Evolutionary conservation across 2,797 vertebrate species (phyloP), one percentile per base, ranked within the genome.

Genomic region (Rhadinocentrus ornatus): DNA sequence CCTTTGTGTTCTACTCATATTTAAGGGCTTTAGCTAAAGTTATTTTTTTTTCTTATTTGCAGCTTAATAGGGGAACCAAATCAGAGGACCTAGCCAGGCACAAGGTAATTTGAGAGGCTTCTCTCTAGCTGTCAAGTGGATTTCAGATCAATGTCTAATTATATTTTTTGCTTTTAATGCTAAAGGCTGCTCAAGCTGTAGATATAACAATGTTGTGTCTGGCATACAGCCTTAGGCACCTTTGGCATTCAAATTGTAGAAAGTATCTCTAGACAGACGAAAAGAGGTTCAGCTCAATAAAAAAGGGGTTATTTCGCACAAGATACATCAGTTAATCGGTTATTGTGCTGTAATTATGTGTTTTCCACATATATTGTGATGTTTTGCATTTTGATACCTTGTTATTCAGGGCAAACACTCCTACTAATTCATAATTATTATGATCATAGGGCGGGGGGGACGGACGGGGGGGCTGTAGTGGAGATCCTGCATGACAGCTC

Each of bases 81-180:
- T 68, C 68, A 71, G 24, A 50, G 41, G 46, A 61, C 22, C 20
- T 18, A 71, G 63, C 55, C 55, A 29, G 54, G 62, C 26, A 58
- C 69, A 35, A 2, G 1, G 61, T 22, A 29, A 4, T 63, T 62
- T 78, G 68, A 81, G 80, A 80, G 70, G 70, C 66, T 71, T 0
- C 72, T 78, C 62, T 82, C 69, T 73, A 84, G 53, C 53, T 35
- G 22, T 71, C 73, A 62, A 34, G 53, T 2, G 4, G 55, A 77
- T 15, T 46, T 34, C 78, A 65, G 72, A 71, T 80, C 26, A 20
- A 54, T 73, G 76, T 75, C 80, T 84, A 83, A 78, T 86, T 71
- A 77, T 9, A 27, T 44, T 57, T 81, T 59, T 72, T n/a, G 65
- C 54, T 31, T 66, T 58, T 54, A n/a, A 2, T n/a, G 16, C 37